Percentiles rank a stretch among this genome's conserved stretches.
phyloP scores from a whole-genome alignment of 2,888 invertebrate species.

The Athetis lepigone region DNA sequence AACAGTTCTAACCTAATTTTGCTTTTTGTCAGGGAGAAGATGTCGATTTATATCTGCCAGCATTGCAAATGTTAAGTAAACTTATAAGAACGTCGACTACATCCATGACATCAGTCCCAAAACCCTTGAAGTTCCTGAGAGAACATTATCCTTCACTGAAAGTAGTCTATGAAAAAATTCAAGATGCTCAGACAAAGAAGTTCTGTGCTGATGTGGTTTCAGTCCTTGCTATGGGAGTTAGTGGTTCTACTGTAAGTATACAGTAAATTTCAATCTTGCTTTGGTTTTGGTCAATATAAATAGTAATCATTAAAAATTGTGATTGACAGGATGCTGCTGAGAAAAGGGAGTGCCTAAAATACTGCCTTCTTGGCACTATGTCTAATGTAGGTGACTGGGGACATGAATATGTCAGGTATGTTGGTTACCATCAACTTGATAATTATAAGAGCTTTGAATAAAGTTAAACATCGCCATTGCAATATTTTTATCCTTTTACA shows the following conservation, averaged over 20 bases:
- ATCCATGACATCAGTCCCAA: conserved; percentile 99
- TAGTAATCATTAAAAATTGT: conserved; percentile 73
- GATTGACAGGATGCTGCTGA: conserved; percentile 85
- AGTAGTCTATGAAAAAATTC: conserved; percentile 95
- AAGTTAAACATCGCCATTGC: conserved; percentile 91
- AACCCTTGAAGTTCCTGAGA: conserved; percentile 98
- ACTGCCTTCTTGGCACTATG: conserved; percentile 95
- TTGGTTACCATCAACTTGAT: background rate
- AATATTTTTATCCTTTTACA: conserved; percentile 80
- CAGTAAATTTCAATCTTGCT: background rate
- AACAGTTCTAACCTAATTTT: conserved; percentile 65
- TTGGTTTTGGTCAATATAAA: conserved; percentile 4
- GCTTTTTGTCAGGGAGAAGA: conserved; percentile 92
- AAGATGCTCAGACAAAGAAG: conserved; percentile 94
- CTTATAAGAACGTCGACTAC: conserved; percentile 99
- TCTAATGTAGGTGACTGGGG: conserved; percentile 99
- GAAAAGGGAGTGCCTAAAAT: conserved; percentile 97
- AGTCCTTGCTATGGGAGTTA: conserved; percentile 98
- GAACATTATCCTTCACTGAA: conserved; percentile 97
- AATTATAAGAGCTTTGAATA: conserved; percentile 56
- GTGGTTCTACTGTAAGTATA: conserved; percentile 89
- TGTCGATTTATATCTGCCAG: conserved; percentile 93
- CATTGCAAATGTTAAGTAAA: conserved; percentile 96
- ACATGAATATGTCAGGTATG: conserved; percentile 98
- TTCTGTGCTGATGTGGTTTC: conserved; percentile 99